Conservation (phyloP, 1,140 invertebrate genomes). For the Fopius arisanus region DNA sequence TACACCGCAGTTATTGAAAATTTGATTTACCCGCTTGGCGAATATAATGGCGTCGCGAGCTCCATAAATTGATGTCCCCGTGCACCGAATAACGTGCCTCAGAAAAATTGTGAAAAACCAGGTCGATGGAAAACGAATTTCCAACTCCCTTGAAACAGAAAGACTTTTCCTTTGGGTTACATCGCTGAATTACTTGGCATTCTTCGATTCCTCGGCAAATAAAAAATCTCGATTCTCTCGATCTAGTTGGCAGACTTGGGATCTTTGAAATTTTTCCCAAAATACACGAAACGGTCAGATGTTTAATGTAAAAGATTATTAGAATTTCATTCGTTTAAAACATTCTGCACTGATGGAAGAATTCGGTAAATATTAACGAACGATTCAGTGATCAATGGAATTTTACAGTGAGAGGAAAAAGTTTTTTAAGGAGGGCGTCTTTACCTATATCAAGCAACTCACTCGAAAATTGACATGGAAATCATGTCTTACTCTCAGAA, state of each 20-base stretch:
- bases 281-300: no score
- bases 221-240: neutral
- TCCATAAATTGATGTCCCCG: constrained; percentile 20
- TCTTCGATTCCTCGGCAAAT: neutral
- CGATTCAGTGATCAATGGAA: no score
- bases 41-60: constrained; percentile 23
- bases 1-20: constrained; percentile 27
- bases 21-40: constrained; percentile 24
- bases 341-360: no score
- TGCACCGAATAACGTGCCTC: constrained; percentile 8
- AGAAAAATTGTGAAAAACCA: neutral
- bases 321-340: no score
- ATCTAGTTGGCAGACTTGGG: neutral
- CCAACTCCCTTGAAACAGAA: neutral
- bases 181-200: neutral
- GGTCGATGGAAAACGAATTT: neutral
- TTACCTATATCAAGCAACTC: no score
- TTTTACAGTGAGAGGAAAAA: no score
- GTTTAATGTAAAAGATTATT: no score
- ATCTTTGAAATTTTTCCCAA: no score
- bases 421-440: no score
- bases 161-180: neutral
- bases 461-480: no score
- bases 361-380: no score
- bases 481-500: no score